Base-by-base conservation (phyloP, 2,888 invertebrate species). In the Drosophila recens region DNA sequence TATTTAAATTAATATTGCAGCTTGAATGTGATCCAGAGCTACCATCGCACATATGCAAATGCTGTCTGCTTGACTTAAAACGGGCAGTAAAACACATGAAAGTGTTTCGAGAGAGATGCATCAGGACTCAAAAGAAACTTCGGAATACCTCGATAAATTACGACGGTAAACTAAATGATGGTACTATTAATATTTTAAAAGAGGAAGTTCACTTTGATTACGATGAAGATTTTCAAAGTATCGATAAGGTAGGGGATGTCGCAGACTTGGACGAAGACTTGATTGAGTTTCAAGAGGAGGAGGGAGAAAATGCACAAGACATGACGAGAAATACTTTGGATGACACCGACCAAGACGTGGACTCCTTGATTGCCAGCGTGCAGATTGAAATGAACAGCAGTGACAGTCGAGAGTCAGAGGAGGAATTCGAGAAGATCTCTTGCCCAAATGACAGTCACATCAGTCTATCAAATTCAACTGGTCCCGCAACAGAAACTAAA, bases 31-130 rank as follows among this genome's bases (percentile, higher is more conserved):
- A 63, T 15, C 40, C 62, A 0, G 36, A 66, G 1, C 43, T 87
- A 30, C 84, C 84, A 5, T 57, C 54, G 1, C 84, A 65, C 20
- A 84, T 89, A 23, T 84, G 84, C 15, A 79, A 43, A 10, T 69
- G 84, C 45, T 84, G 84, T 8, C 23, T 79, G 8, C 52, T 75
- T 10, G 85, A 89, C 9, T 43, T 84, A 1, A 81, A 73, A 15
- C 65, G 56, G 34, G 79, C 85, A 1, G 43, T 79, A 6, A 46
- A 27, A 3, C 52, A 57, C 15, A 78, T 67, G 0, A 42, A 56
- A 36, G 15, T 56, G 5, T 84, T 84, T 43, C 65, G 89, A 0
- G 82, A 84, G 4, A 67, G 82, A 3, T 87, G 69, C 49, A 52
- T 69, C 0, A 70, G 49, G 30, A 59, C 89, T 2, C 87, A 84